phyloP scores from a whole-genome alignment of 1,140 invertebrate species.

The Nautilus pompilius region DNA sequence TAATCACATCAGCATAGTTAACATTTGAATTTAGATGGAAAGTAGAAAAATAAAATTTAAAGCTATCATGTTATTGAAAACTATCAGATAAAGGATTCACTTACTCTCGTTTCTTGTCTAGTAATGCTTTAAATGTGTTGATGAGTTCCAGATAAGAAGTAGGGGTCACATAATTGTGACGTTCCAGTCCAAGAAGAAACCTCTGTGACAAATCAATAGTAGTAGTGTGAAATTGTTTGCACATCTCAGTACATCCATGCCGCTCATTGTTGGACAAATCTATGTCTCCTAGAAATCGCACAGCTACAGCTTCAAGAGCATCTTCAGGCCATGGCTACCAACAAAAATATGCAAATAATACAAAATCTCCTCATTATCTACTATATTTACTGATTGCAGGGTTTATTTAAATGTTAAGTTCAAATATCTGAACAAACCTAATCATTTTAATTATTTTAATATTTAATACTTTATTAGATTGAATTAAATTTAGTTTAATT shows the following conservation, averaged over 20 bases:
- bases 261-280: conserved; percentile 70
- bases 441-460: too few relatives aligned
- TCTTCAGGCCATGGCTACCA: conserved; percentile 59
- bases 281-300: conserved; percentile 73
- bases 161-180: conserved; percentile 57
- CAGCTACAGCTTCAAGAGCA: conserved; percentile 77
- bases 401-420: too few relatives aligned
- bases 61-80: too few relatives aligned
- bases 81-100: conserved; percentile 55
- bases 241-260: conserved; percentile 61
- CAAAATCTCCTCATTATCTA: too few relatives aligned
- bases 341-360: not conserved
- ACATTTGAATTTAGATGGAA: too few relatives aligned
- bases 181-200: conserved; percentile 67
- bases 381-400: too few relatives aligned
- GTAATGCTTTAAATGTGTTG: conserved; percentile 52
- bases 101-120: conserved; percentile 59
- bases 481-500: too few relatives aligned
- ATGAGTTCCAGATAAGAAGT: conserved; percentile 57
- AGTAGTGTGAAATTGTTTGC: conserved; percentile 81
- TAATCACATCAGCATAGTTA: too few relatives aligned
- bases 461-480: too few relatives aligned
- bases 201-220: conserved; percentile 64
- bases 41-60: too few relatives aligned
- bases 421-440: too few relatives aligned